phyloP scores from a whole-genome alignment of 2,113 vertebrate species.

The Tringa solitaria region DNA sequence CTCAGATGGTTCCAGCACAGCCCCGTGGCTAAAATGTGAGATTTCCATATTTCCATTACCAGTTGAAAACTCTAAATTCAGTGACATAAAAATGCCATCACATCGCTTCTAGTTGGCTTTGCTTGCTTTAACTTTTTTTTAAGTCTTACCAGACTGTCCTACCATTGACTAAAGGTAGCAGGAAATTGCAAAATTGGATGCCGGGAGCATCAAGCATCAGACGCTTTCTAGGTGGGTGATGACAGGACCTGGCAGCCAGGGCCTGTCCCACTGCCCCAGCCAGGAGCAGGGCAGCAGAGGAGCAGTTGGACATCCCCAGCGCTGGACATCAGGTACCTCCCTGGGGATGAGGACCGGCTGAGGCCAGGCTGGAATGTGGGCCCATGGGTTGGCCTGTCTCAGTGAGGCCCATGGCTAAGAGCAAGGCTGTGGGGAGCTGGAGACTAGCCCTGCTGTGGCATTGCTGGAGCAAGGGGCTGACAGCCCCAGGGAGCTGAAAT shows the following conservation, averaged over 20 bases:
- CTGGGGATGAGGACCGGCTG: not conserved
- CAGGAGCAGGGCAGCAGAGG: not conserved
- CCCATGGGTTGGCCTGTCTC: too few relatives aligned
- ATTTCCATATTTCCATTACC: not conserved
- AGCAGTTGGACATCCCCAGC: too few relatives aligned
- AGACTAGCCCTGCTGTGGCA: fast-evolving
- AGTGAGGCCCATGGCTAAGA: fast-evolving
- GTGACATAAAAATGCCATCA: not conserved
- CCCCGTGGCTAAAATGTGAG: not conserved
- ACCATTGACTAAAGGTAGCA: not conserved
- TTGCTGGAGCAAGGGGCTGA: not conserved
- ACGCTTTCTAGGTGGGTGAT: not conserved
- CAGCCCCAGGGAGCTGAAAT: fast-evolving
- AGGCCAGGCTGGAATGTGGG: not conserved
- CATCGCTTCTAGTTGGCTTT: not conserved
- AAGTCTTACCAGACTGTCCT: not conserved
- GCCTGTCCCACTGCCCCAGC: not conserved
- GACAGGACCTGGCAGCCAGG: not conserved
- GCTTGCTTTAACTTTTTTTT: not conserved
- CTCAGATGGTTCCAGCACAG: not conserved
- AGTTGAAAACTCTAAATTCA: not conserved
- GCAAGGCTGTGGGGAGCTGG: not conserved
- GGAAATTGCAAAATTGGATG: not conserved
- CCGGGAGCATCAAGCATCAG: fast-evolving
- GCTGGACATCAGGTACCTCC: not conserved